These are phyloP conservation scores for Polylopha cassiicola DNA, from an alignment of 2,888 invertebrate genomes.

Conservation along the genomic window DNA sequence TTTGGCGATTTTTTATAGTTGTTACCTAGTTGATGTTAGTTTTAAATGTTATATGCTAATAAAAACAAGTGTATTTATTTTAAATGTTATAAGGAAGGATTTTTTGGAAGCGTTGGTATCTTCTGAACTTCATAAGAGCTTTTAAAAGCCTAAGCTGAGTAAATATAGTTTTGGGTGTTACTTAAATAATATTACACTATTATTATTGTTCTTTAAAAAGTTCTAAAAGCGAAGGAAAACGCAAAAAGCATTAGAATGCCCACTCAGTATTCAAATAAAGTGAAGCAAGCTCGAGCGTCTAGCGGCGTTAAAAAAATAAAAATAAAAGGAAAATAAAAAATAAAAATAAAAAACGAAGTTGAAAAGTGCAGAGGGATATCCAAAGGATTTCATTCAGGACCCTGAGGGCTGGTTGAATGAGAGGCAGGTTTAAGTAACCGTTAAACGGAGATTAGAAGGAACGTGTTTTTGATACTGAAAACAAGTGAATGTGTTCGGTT, in stretches of 20 bases:
- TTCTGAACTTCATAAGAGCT: no score
- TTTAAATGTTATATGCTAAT: no score
- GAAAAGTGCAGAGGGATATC: slow-evolving; percentile 53
- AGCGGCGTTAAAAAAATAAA: slow-evolving; percentile 22
- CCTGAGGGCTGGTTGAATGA: slow-evolving; percentile 29
- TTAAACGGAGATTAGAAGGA: slow-evolving; percentile 19
- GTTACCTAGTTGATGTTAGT: no score
- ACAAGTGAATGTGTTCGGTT: no score
- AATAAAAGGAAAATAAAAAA: slow-evolving; percentile 11
- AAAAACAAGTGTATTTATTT: no score
- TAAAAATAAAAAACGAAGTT: slow-evolving; percentile 37
- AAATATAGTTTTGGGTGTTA: no score
- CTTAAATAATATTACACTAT: no score
- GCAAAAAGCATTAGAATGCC: slow-evolving; percentile 15
- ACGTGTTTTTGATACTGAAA: slow-evolving; percentile 8
- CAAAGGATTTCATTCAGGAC: slow-evolving; percentile 48
- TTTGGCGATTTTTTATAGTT: no score
- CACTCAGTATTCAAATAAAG: slow-evolving; percentile 22
- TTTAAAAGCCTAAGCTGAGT: no score
- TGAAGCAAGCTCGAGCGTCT: slow-evolving; percentile 18
- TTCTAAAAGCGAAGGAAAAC: slow-evolving; percentile 10
- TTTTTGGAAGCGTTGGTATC: no score
- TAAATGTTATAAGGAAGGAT: no score
- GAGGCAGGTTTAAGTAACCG: neutral
- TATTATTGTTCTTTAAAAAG: no score